Evolutionary conservation across 2,888 invertebrate genomes (phyloP).

Genomic region (Merodon equestris): DNA sequence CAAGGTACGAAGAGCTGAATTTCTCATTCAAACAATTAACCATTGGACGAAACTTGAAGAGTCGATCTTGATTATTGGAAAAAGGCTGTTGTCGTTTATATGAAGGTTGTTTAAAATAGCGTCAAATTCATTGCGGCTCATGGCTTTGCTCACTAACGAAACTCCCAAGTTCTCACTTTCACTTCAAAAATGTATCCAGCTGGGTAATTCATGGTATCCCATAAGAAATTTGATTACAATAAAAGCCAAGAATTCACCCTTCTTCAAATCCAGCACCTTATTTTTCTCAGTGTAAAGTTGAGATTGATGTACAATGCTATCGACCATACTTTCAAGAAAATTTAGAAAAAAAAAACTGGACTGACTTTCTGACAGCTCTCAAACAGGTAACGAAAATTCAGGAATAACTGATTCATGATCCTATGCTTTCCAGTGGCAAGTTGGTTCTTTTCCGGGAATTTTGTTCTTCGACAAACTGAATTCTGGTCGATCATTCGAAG

Average conservation of each 20-base stretch:
- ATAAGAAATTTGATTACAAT: constrained; percentile 44
- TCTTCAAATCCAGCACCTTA: too few species aligned
- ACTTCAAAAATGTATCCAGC: constrained; percentile 46
- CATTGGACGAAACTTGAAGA: constrained; percentile 42
- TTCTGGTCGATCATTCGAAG: constrained; percentile 9
- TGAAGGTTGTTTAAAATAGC: constrained; percentile 41
- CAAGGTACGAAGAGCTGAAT: constrained; percentile 22
- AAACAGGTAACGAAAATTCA: too few species aligned
- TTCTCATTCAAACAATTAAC: too few species aligned
- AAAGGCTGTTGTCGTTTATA: constrained; percentile 44
- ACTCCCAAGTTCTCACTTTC: too few species aligned
- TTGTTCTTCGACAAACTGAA: constrained; percentile 25
- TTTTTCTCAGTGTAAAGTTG: too few species aligned
- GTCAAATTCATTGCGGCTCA: too few species aligned
- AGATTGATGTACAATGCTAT: constrained; percentile 2
- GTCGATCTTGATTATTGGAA: constrained; percentile 47
- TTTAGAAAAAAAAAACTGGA: neutral
- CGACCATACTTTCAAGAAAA: neutral
- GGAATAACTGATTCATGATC: too few species aligned
- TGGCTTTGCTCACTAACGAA: too few species aligned
- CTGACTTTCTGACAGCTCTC: neutral
- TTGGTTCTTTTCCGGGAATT: constrained; percentile 11
- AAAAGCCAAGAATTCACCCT: constrained; percentile 21
- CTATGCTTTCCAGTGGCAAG: constrained; percentile 25
- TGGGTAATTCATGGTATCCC: constrained; percentile 44